These are phyloP conservation scores for Troilus luridus DNA, from an alignment of 2,888 invertebrate genomes.

Conservation along the genomic window DNA sequence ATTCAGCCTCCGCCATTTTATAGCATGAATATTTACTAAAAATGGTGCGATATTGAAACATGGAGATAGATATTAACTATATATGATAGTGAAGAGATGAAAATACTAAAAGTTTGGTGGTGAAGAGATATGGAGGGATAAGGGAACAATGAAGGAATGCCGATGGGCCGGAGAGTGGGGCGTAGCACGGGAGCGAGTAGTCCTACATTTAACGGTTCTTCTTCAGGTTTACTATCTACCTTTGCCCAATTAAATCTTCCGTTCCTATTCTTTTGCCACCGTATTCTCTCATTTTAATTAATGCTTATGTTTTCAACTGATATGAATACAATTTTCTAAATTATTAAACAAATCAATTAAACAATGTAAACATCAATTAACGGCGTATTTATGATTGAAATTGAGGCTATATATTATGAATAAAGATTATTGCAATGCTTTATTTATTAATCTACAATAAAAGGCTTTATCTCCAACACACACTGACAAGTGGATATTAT, in stretches of 20 bases:
- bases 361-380: not conserved
- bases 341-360: not conserved
- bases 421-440: too few relatives aligned
- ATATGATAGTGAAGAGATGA: not conserved
- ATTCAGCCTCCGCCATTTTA: not conserved
- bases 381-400: not conserved
- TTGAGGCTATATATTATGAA: too few relatives aligned
- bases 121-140: not conserved
- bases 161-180: not conserved
- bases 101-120: not conserved
- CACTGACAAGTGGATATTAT: too few relatives aligned
- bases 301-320: not conserved
- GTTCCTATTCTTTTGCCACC: not conserved
- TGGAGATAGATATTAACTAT: not conserved
- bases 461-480: too few relatives aligned
- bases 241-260: conserved; percentile 11
- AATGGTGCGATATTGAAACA: not conserved
- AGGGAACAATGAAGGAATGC: conserved; percentile 50
- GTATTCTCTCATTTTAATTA: not conserved
- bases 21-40: not conserved
- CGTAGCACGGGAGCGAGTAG: conserved; percentile 14
- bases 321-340: not conserved
- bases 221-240: not conserved
- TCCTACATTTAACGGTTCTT: conserved; percentile 44
- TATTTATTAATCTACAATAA: too few relatives aligned